A percentile compares a stretch with the other conserved stretches of the same genome.
phyloP scores from a whole-genome alignment of 2,888 invertebrate species.

The Heteromurus nitidus region DNA sequence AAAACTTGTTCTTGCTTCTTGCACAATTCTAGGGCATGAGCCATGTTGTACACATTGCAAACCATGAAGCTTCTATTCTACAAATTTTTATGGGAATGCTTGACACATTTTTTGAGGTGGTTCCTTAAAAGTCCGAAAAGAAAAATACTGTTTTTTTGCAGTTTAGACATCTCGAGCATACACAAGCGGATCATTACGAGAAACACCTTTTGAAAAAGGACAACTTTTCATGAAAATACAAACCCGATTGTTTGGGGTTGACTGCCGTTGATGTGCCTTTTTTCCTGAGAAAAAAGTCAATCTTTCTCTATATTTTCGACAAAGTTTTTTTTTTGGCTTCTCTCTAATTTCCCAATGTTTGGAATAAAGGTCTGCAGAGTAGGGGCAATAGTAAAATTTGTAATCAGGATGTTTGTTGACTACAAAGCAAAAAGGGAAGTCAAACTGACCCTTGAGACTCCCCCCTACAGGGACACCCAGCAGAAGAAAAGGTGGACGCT shows the following conservation, averaged over 20 bases:
- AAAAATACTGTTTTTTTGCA: constrained; percentile 30
- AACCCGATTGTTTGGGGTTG: too few species aligned
- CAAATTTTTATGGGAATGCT: too few species aligned
- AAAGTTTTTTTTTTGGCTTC: constrained; percentile 22
- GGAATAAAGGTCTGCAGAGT: too few species aligned
- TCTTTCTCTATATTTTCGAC: constrained; percentile 39
- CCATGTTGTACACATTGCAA: too few species aligned
- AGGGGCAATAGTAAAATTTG: constrained; percentile 8
- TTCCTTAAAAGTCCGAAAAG: not conserved
- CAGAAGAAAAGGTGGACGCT: constrained; percentile 62
- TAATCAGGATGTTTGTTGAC: constrained; percentile 53
- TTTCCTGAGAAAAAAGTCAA: constrained; percentile 53
- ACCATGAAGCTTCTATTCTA: too few species aligned
- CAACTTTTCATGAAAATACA: too few species aligned
- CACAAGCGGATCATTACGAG: constrained; percentile 41
- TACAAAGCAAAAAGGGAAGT: constrained; percentile 29
- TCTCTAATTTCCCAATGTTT: too few species aligned
- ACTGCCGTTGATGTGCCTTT: constrained; percentile 32
- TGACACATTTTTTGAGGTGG: too few species aligned
- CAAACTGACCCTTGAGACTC: constrained; percentile 52
- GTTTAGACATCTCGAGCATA: constrained; percentile 39
- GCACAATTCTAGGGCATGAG: too few species aligned
- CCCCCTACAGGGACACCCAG: constrained; percentile 61
- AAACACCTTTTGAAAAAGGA: constrained; percentile 43
- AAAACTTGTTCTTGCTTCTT: too few species aligned